These are phyloP conservation scores for Cinclus mexicanus DNA, from an alignment of 2,113 vertebrate species.

Conservation along the genomic window DNA sequence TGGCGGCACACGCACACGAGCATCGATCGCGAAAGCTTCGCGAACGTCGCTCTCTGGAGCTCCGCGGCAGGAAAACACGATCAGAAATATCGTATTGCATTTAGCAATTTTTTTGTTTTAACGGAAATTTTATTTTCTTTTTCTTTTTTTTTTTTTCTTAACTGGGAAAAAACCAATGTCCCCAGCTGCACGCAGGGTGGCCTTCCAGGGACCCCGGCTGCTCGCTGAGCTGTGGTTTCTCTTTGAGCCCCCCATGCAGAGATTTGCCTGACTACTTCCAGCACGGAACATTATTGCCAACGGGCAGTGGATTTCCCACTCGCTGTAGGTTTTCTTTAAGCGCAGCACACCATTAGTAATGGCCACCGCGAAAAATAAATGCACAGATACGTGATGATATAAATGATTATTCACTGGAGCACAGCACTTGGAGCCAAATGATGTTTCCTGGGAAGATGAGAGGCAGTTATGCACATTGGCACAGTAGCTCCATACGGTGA, in stretches of 20 bases:
- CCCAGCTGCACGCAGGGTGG: background rate
- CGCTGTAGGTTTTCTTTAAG: background rate
- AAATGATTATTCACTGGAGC: background rate
- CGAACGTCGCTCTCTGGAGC: background rate
- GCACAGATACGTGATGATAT: background rate
- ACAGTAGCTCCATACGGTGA: accelerated
- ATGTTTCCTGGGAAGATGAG: background rate
- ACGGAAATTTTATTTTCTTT: background rate
- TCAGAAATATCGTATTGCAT: background rate
- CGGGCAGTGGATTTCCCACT: background rate
- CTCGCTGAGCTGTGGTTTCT: background rate
- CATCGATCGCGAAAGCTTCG: background rate
- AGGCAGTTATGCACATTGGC: background rate
- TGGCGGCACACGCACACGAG: background rate
- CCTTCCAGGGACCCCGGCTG: background rate
- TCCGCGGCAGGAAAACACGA: background rate
- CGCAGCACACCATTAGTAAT: background rate
- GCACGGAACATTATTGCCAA: background rate
- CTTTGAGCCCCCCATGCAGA: background rate
- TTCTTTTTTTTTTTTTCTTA: background rate
- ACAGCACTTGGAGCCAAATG: background rate
- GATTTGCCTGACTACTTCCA: background rate
- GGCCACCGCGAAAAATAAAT: background rate
- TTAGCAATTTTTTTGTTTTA: background rate
- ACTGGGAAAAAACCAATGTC: background rate